Percentiles rank a stretch among this genome's conserved stretches.
These are phyloP conservation scores for Apodemus speciosus DNA, from an alignment of 2,113 vertebrate species.

Conservation along the genomic window DNA sequence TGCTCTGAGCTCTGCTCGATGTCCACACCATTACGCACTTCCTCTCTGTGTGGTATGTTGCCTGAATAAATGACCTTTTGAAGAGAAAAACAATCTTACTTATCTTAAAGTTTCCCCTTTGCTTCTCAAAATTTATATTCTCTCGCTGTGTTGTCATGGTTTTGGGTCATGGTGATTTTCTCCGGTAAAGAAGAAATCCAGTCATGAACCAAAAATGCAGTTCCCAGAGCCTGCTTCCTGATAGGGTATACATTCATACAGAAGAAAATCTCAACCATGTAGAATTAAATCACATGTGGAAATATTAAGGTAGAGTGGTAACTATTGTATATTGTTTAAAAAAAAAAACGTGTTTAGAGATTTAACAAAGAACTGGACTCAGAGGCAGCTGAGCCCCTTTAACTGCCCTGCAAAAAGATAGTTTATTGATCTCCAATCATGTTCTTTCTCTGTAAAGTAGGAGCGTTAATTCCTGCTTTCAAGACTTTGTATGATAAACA, in stretches of 20 bases:
- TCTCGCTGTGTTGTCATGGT: slow-evolving; percentile 65
- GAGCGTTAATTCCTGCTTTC: slow-evolving; percentile 25
- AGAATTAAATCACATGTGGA: slow-evolving; percentile 40
- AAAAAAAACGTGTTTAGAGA: slow-evolving; percentile 23
- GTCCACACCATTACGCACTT: not conserved
- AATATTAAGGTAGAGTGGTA: slow-evolving; percentile 38
- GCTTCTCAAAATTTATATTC: slow-evolving; percentile 59
- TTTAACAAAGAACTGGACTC: not conserved
- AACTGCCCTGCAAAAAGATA: not conserved
- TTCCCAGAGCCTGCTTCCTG: slow-evolving; percentile 19
- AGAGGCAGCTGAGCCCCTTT: not conserved
- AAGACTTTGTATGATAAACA: slow-evolving; percentile 53
- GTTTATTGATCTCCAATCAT: slow-evolving; percentile 27
- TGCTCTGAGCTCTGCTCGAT: not conserved
- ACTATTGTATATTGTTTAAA: not conserved
- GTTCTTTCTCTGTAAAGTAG: not conserved
- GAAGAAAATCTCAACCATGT: slow-evolving; percentile 15
- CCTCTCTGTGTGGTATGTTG: slow-evolving; percentile 11
- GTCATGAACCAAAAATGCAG: slow-evolving; percentile 38
- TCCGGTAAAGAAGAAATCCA: slow-evolving; percentile 24
- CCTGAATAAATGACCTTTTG: slow-evolving; percentile 26
- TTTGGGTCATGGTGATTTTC: slow-evolving; percentile 62
- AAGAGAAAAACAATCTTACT: slow-evolving; percentile 33
- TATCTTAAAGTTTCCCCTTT: slow-evolving; percentile 52
- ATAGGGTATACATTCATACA: not conserved